Evolutionary conservation across 2,888 invertebrate species (phyloP), one percentile per base, ranked within the genome.

Genomic region (Hedya salicella): DNA sequence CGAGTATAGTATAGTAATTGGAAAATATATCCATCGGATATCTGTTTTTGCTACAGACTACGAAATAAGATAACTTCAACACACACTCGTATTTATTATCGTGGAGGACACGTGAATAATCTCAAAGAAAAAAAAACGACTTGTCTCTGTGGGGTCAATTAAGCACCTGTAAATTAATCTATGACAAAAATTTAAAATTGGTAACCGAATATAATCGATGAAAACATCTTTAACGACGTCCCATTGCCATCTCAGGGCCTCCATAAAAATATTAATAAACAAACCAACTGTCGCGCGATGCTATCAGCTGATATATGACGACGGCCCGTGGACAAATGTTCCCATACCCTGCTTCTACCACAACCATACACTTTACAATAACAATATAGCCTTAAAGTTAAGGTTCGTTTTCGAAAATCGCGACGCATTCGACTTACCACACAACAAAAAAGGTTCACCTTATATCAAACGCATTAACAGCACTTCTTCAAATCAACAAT

Each of bases 221-320:
- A 68, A 64, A 70, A 70, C 68, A 44, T 67, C 63, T 68, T 68
- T 67, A 69, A 69, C 63, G 66, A 36, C 70, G 67, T 72, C 67
- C 62, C 65, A 50, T 16, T 61, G 62, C 61, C 46, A 72, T 71
- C 73, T 71, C 57, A 65, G 70, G 54, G 39, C 59, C 68, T 62
- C 72, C 72, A 75, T 72, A 71, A 68, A 73, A 73, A 73, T 75
- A 74, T 76, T 73, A 76, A 76, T 74, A 75, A 74, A 69, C 70
- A 68, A 54, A 68, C 70, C 49, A 16, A 69, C 69, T 63, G 68
- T 68, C 64, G 59, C 62, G 70, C 53, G 75, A 76, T 76, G 67
- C 69, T 76, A 77, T 77, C 77, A 44, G 21, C 62, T 76, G 75
- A 77, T 76, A 71, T 73, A 77, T 76, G 62, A 72, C 69, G 72